Evolutionary conservation across 2,113 vertebrate genomes (phyloP).

Genomic region (Colius striatus): DNA sequence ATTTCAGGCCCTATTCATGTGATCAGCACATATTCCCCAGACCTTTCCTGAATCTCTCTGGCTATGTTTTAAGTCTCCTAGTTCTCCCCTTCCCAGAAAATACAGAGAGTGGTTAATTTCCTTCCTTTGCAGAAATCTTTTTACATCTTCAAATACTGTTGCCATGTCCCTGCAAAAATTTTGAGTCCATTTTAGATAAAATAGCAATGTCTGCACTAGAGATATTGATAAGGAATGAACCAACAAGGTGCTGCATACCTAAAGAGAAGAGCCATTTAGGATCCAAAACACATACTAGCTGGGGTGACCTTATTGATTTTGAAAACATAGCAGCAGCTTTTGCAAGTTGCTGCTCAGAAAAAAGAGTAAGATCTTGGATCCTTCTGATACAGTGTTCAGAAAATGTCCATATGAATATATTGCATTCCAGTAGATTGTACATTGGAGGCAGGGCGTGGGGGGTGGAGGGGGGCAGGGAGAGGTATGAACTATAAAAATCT

Average conservation of each 20-base stretch:
- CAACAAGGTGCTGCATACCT: neutral
- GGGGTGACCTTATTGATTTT: slow-evolving; percentile 31
- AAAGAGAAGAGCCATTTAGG: neutral
- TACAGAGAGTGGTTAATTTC: neutral
- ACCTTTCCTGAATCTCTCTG: neutral
- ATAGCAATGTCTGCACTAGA: neutral
- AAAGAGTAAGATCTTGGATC: neutral
- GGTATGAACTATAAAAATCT: neutral
- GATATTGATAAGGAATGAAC: slow-evolving; percentile 8
- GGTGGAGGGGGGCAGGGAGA: neutral
- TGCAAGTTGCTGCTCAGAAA: neutral
- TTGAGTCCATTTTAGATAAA: neutral
- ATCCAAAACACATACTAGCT: neutral
- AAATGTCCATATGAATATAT: neutral
- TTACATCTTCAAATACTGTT: neutral
- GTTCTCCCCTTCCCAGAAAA: neutral
- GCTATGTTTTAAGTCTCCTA: neutral
- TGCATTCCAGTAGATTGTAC: neutral
- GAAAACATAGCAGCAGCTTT: neutral
- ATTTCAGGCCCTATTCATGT: neutral
- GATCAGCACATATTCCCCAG: neutral
- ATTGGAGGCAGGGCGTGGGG: rapidly evolving
- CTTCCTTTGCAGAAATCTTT: neutral
- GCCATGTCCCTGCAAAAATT: neutral
- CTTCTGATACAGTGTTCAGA: neutral